Evolutionary conservation across 2,888 invertebrate species (phyloP), one percentile per base, ranked within the genome.

Genomic region (Philopedon plagiatum): DNA sequence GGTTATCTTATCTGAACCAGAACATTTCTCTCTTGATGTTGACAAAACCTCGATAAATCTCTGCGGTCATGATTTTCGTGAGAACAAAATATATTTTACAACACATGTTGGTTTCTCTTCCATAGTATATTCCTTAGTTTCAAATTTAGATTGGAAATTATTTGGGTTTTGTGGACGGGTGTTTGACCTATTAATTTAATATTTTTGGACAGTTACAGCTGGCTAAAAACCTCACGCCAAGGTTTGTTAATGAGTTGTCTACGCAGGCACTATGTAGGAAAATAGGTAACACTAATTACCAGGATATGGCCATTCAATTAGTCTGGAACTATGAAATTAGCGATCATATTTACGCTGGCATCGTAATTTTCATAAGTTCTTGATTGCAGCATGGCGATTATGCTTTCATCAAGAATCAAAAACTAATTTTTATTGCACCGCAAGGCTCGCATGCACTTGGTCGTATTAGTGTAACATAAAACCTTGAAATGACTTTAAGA

Each of bases 261-360:
- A 8, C 21, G 34, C n/a, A 23, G 15, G 58, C 41, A 41, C 15
- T 41, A 41, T 23, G 26, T 58, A n/a, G 26, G 26, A 26, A 58
- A 58, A 39, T 58, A 58, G 58, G 58, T 58, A 58, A 58, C 58
- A 39, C 58, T 58, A 58, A 58, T 58, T 58, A 41, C 37, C 32
- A n/a, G 13, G 57, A 37, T 21, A 11, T 19, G 37, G 2, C 29
- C 15, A 29, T 54, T 54, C 15, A 29, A 29, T 29, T 29, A 15
- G 18, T 5, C 18, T 54, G 51, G 29, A 29, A 54, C 29, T 41
- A 41, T 41, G 15, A 41, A 1, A 5, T 15, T n/a, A n/a, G n/a
- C n/a, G n/a, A n/a, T n/a, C n/a, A n/a, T n/a, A n/a, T n/a, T n/a
- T n/a, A n/a, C n/a, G n/a, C n/a, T n/a, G n/a, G n/a, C n/a, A n/a